Evolutionary conservation across 2,888 invertebrate species (phyloP), one percentile per base, ranked within the genome.

Genomic region (Candidula unifasciata): DNA sequence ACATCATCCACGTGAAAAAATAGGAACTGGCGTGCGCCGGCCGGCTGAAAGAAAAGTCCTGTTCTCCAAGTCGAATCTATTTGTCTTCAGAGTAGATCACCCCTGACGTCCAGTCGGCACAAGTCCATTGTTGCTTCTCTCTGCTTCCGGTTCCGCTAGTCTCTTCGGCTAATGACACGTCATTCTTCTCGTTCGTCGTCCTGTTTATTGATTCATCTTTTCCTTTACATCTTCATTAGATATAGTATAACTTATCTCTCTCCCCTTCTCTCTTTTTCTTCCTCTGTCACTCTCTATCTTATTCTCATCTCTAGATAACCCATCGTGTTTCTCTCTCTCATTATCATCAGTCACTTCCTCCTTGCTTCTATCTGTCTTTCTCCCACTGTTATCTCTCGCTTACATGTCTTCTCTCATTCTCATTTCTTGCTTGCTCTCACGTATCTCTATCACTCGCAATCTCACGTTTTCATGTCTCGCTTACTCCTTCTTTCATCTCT

Each of bases 71-170:
- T 54, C 80, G 64, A 73, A 82, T 82, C 60, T 82, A 82, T 82
- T 82, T 74, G 60, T 82, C 82, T 37, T 82, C 82, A 82, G 73
- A 57, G 82, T 74, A 82, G 82, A 82, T 82, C 73, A 82, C 82
- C 74, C 82, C 64, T 74, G 82, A 82, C 82, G 82, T 74, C 82
- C 82, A 82, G 64, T 60, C 82, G 82, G 74, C 74, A 64, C 74
- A 74, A 37, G 74, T 73, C 82, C 82, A 82, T 82, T 82, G 82
- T 82, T 82, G 35, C 82, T 73, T 73, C 37, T 71, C 74, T 64
- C 57, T 60, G 54, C 82, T 82, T 82, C 82, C 82, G 82, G 82
- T 82, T 82, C 82, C 82, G 82, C 82, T 57, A 35, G 82, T 82
- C 82, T 74, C 82, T 74, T 73, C 60, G 37, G 74, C 82, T 82